A percentile compares a stretch with the other conserved stretches of the same genome.
Evolutionary conservation across 2,888 invertebrate genomes (phyloP).

Genomic region (Noctua janthe): DNA sequence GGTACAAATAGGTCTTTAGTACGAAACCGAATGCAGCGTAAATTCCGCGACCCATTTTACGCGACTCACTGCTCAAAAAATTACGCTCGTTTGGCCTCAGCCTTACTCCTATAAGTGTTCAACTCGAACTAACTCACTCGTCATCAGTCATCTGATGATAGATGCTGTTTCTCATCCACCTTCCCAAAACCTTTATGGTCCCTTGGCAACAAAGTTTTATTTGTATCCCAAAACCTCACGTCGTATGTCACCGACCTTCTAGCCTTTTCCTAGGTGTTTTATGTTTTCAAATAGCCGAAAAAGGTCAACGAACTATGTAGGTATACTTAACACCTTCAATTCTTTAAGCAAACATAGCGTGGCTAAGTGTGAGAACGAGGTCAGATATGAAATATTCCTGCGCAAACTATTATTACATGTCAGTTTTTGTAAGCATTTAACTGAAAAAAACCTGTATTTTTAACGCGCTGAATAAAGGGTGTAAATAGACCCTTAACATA

Average conservation of each 20-base stretch:
- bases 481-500: too few species aligned
- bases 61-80: too few species aligned
- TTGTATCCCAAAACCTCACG: background rate
- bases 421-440: constrained; percentile 40
- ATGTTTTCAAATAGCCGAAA: constrained; percentile 23
- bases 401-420: constrained; percentile 34
- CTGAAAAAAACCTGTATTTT: background rate
- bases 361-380: constrained; percentile 57
- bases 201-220: background rate
- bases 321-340: constrained; percentile 55
- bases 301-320: constrained; percentile 47
- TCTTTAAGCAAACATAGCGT: constrained; percentile 53
- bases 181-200: background rate
- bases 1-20: too few species aligned
- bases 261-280: constrained; percentile 2
- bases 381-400: constrained; percentile 41
- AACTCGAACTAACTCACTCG: background rate
- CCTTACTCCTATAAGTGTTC: background rate
- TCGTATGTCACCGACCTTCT: constrained; percentile 15
- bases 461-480: too few species aligned
- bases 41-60: too few species aligned
- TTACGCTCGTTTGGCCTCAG: too few species aligned
- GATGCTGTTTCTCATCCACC: too few species aligned
- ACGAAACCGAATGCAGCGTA: too few species aligned
- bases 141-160: background rate